Evolutionary conservation across 1,140 invertebrate species (phyloP).

Genomic region (Drepana arcuata): DNA sequence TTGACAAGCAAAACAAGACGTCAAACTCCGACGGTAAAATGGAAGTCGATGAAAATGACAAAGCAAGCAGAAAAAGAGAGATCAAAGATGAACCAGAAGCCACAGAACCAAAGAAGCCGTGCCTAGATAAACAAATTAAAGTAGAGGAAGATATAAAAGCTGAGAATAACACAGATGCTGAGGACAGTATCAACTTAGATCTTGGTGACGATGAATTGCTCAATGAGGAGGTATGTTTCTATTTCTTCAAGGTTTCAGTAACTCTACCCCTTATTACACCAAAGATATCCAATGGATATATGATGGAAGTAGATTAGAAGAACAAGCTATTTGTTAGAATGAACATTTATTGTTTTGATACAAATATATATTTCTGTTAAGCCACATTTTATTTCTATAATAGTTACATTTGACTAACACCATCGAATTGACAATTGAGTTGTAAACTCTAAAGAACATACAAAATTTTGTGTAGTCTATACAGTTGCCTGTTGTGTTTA

Average conservation of each 20-base stretch:
- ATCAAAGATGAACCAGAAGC: slow-evolving; percentile 47
- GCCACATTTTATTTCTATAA: slow-evolving; percentile 36
- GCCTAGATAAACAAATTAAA: slow-evolving; percentile 40
- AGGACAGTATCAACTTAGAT: slow-evolving; percentile 86
- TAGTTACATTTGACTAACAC: slow-evolving; percentile 25
- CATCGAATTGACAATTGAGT: too few relatives aligned
- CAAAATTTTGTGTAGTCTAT: too few relatives aligned
- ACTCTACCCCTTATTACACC: slow-evolving; percentile 28
- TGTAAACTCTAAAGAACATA: too few relatives aligned
- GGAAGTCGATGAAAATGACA: slow-evolving; percentile 42
- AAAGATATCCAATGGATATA: slow-evolving; percentile 41
- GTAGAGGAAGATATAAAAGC: slow-evolving; percentile 55
- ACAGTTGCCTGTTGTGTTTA: too few relatives aligned
- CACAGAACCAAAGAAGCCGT: slow-evolving; percentile 52
- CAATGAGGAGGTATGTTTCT: slow-evolving; percentile 79
- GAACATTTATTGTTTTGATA: too few relatives aligned
- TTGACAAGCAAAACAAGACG: slow-evolving; percentile 14
- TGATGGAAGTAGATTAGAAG: slow-evolving; percentile 57
- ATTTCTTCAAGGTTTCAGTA: slow-evolving; percentile 60
- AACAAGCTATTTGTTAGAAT: slow-evolving; percentile 3
- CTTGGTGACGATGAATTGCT: slow-evolving; percentile 87
- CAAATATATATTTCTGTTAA: too few relatives aligned
- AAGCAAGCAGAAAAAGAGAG: slow-evolving; percentile 49
- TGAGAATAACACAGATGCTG: slow-evolving; percentile 75
- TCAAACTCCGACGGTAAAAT: slow-evolving; percentile 32